Evolutionary conservation across 1,140 invertebrate genomes (phyloP).

Genomic region (Hyles vespertilio): DNA sequence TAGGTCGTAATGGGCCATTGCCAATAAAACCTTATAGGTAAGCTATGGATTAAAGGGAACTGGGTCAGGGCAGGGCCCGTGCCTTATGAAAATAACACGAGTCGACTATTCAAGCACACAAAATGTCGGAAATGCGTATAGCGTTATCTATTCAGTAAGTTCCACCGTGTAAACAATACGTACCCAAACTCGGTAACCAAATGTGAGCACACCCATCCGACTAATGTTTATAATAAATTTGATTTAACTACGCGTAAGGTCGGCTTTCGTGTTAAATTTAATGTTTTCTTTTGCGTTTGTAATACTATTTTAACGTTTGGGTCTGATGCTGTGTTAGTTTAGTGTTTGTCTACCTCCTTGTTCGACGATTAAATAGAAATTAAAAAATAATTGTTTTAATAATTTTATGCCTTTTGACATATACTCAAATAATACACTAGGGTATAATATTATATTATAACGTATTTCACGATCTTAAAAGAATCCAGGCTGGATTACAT

Average conservation of each 20-base stretch:
- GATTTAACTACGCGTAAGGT: neutral
- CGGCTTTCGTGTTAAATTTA: no score
- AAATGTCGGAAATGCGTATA: slow-evolving; percentile 28
- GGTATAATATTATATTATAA: no score
- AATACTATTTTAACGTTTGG: no score
- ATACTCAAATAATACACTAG: no score
- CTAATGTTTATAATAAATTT: slow-evolving; percentile 1
- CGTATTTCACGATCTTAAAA: no score
- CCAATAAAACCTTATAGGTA: slow-evolving; percentile 75
- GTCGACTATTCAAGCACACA: slow-evolving; percentile 26
- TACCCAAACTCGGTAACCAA: slow-evolving; percentile 15
- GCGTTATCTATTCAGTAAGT: slow-evolving; percentile 23
- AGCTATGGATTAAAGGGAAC: slow-evolving; percentile 72
- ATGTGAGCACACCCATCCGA: slow-evolving; percentile 9
- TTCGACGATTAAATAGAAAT: neutral
- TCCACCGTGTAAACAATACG: slow-evolving; percentile 17
- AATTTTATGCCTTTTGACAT: neutral
- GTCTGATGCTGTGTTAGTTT: no score
- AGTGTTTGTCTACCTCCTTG: neutral
- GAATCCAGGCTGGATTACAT: no score
- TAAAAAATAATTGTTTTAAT: neutral
- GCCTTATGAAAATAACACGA: slow-evolving; percentile 59
- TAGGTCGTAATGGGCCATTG: slow-evolving; percentile 70
- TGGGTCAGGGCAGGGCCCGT: slow-evolving; percentile 62
- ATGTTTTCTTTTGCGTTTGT: no score